Evolutionary conservation across 2,888 invertebrate genomes (phyloP), one percentile per base, ranked within the genome.

Genomic region (Parthenolecanium corni): DNA sequence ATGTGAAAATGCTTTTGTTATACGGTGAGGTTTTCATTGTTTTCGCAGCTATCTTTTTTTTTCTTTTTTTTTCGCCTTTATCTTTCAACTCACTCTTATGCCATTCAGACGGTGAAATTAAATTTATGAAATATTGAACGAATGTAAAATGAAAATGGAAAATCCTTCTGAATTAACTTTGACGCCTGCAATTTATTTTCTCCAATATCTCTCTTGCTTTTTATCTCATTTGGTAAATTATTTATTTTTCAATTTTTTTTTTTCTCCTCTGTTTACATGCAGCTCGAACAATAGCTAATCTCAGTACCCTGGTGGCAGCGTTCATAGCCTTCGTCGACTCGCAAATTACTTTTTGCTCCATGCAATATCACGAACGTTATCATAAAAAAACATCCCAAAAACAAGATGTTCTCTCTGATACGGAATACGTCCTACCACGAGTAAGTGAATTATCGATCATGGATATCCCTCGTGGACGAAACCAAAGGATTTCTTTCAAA

Each of bases 401-500:
- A 64, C 62, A 72, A 73, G 70, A 70, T 51, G 66, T 67, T 21
- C 73, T 76, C 53, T 74, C 76, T 11, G 78, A 78, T 70, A 76
- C 76, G 66, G 78, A 78, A 70, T 78, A 78, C 71, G 77, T 78
- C 67, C 76, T 78, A 68, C 77, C 77, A 64, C 74, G 77, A 73
- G 77, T 78, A 72, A 73, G 31, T 31, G 31, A 31, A 31, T 31
- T 6, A 31, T 31, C 31, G 4, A 31, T 31, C 9, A 31, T 31
- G 9, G 9, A 74, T 70, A 31, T 6, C 31, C 4, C 31, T 31
- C 9, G 31, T 31, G 31, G 9, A 31, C 9, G 9, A 31, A 31
- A 31, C 31, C 4, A 31, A 31, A 31, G 9, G 4, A 31, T 31
- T 31, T 31, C 9, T 31, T 31, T 31, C 31, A 31, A 31, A 31